These are phyloP conservation scores for Scylla paramamosain DNA, from an alignment of 1,140 invertebrate genomes.

Conservation along the genomic window DNA sequence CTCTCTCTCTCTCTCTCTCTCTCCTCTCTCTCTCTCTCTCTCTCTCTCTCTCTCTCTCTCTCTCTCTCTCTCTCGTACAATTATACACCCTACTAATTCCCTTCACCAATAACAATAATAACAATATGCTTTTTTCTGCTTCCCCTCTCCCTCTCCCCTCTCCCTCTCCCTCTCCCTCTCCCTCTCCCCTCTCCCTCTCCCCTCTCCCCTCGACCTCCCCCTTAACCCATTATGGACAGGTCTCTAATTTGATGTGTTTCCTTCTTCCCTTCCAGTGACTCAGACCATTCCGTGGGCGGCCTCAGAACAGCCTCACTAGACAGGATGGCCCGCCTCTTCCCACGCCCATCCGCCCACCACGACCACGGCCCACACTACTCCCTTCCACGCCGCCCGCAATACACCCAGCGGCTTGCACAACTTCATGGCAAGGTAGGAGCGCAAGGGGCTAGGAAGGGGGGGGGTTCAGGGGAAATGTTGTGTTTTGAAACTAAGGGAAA, in stretches of 20 bases:
- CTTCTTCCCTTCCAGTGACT: constrained; percentile 56
- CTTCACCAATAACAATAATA: too few species aligned
- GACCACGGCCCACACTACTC: constrained; percentile 65
- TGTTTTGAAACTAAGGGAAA: not conserved
- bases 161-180: not conserved
- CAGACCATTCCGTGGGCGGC: constrained; percentile 68
- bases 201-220: not conserved
- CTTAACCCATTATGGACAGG: not conserved
- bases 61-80: too few species aligned
- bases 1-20: too few species aligned
- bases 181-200: too few species aligned
- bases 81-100: too few species aligned
- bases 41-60: too few species aligned
- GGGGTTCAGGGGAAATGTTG: not conserved
- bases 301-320: constrained; percentile 61
- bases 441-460: too few species aligned
- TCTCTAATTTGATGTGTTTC: not conserved
- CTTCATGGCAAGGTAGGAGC: constrained; percentile 56
- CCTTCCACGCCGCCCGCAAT: constrained; percentile 46
- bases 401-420: constrained; percentile 54
- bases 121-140: too few species aligned
- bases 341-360: constrained; percentile 64
- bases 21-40: too few species aligned
- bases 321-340: constrained; percentile 47
- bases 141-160: not conserved